Evolutionary conservation across 2,888 invertebrate genomes (phyloP).

Genomic region (Pristionchus fissidentatus): DNA sequence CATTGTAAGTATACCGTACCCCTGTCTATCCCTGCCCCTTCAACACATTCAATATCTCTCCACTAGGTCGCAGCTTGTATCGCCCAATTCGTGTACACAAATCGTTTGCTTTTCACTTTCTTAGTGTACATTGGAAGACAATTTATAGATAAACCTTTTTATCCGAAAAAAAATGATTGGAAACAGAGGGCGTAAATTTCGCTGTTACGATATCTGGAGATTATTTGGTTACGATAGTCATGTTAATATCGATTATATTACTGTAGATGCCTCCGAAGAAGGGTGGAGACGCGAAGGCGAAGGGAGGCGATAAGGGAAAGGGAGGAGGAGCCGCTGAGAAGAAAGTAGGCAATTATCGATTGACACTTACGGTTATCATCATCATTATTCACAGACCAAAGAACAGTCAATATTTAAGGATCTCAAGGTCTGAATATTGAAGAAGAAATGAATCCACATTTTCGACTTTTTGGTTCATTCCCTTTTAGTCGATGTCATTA

Average conservation of each 20-base stretch:
- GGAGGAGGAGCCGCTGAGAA: constrained; percentile 56
- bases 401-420: too few species aligned
- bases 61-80: constrained; percentile 35
- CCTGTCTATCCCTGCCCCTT: constrained; percentile 1
- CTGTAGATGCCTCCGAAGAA: constrained; percentile 66
- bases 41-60: constrained; percentile 19
- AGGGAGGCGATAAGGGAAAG: constrained; percentile 50
- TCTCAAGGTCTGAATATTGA: too few species aligned
- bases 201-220: background rate
- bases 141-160: constrained; percentile 34
- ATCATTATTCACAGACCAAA: too few species aligned
- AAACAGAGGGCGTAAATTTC: background rate
- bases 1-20: constrained; percentile 27
- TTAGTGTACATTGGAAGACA: constrained; percentile 28
- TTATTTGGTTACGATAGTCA: background rate
- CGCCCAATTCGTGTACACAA: constrained; percentile 31
- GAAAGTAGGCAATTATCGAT: constrained; percentile 46
- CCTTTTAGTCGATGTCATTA: too few species aligned
- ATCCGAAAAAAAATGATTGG: background rate
- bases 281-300: constrained; percentile 49
- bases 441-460: too few species aligned
- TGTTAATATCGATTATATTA: background rate
- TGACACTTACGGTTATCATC: background rate
- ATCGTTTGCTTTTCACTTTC: constrained; percentile 33
- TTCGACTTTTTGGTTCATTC: too few species aligned